phyloP scores from a whole-genome alignment of 2,113 vertebrate genomes.

The Albula glossodonta region DNA sequence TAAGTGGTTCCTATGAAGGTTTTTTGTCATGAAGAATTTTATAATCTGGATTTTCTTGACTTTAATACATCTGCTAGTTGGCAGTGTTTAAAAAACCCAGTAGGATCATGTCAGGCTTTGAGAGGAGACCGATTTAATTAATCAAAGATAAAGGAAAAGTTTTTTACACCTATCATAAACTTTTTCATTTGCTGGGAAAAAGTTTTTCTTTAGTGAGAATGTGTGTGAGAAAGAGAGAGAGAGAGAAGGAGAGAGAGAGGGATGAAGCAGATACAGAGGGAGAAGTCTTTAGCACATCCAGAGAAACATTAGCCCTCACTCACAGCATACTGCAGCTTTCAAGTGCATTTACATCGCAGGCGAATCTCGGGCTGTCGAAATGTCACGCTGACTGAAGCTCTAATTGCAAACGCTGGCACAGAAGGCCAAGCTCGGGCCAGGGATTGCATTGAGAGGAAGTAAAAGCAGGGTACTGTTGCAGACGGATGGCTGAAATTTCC shows the following conservation, averaged over 20 bases:
- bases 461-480: constrained; percentile 12
- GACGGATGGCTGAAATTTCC: constrained; percentile 33
- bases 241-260: background rate
- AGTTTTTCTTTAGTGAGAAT: background rate
- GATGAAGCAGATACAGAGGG: background rate
- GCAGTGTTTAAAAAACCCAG: background rate
- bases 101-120: background rate
- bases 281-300: constrained; percentile 7
- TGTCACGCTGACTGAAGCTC: constrained; percentile 11
- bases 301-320: background rate
- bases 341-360: constrained; percentile 15
- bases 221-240: background rate
- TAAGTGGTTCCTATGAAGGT: no score
- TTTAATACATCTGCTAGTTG: background rate
- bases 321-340: background rate
- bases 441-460: constrained; percentile 1
- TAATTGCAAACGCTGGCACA: constrained; percentile 8
- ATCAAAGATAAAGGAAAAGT: background rate
- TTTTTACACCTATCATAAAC: background rate
- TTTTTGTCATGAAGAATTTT: no score
- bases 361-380: constrained; percentile 18
- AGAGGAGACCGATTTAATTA: background rate
- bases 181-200: background rate
- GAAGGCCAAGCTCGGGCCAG: constrained; percentile 1
- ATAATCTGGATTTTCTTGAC: background rate